Conservation (phyloP, 2,797 vertebrate genomes). For the Lutra lutra region DNA sequence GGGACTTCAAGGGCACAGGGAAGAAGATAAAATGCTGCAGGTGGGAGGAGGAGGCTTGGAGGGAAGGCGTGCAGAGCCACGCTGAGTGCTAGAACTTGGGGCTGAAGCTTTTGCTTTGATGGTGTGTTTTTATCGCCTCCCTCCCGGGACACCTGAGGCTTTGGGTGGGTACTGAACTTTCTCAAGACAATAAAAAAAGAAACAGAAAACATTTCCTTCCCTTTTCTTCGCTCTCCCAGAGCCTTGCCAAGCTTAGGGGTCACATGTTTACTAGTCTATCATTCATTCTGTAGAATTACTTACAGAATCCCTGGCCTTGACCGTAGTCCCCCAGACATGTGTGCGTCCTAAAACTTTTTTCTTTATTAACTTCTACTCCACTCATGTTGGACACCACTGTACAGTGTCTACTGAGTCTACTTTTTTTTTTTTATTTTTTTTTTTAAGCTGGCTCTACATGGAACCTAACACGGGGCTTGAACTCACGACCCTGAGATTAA, state of each 20-base stretch:
- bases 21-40: fast-evolving
- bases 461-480: background rate
- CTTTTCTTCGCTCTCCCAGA: conserved; percentile 60
- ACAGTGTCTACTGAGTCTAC: background rate
- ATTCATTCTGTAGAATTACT: background rate
- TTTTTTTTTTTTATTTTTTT: background rate
- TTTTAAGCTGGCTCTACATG: background rate
- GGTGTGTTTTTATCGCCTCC: background rate
- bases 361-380: conserved; percentile 30
- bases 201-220: conserved; percentile 72
- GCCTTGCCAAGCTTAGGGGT: background rate
- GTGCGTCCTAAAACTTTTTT: background rate
- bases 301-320: background rate
- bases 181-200: conserved; percentile 56
- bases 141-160: conserved; percentile 73
- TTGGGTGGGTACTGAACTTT: conserved; percentile 68
- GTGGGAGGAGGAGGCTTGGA: fast-evolving
- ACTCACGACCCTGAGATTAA: background rate
- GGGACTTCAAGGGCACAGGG: background rate
- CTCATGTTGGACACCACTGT: background rate
- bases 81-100: background rate
- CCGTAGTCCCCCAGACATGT: background rate
- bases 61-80: fast-evolving
- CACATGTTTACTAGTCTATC: background rate
- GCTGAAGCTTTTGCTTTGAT: background rate